Percentiles rank a stretch among this genome's conserved stretches.
Conservation (phyloP, 2,113 vertebrate species). For the Saimiri boliviensis region DNA sequence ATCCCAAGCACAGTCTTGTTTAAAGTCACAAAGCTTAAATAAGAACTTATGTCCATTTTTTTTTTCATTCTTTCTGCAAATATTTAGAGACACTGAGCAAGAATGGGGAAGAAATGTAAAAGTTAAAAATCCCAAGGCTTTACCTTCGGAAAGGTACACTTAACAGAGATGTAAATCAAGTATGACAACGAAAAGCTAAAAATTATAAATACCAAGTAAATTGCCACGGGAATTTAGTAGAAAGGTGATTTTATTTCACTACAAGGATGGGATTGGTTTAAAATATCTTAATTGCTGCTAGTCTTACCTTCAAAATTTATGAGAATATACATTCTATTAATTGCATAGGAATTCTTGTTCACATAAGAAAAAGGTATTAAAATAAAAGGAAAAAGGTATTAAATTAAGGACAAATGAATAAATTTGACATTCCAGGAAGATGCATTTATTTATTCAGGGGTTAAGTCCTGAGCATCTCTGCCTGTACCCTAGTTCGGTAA, state of each 20-base stretch:
- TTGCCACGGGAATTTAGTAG: background rate
- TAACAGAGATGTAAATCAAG: background rate
- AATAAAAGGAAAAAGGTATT: background rate
- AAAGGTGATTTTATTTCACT: background rate
- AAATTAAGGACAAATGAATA: background rate
- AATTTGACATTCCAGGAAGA: background rate
- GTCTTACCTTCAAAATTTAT: slow-evolving; percentile 15
- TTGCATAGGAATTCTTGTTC: background rate
- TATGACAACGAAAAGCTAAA: background rate
- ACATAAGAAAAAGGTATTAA: background rate
- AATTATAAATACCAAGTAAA: background rate
- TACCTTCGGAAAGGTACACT: background rate
- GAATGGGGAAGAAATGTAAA: background rate
- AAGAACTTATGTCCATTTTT: background rate
- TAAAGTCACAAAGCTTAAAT: background rate
- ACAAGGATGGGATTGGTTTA: background rate
- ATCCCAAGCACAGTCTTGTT: background rate
- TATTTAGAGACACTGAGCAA: background rate
- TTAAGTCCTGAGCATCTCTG: background rate
- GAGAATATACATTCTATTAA: background rate
- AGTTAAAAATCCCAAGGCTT: background rate
- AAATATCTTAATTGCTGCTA: background rate
- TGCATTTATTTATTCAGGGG: background rate
- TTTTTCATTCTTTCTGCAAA: background rate
- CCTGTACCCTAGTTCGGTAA: background rate